These are phyloP conservation scores for Pterocles gutturalis DNA, from an alignment of 2,113 vertebrate genomes.

Conservation along the genomic window DNA sequence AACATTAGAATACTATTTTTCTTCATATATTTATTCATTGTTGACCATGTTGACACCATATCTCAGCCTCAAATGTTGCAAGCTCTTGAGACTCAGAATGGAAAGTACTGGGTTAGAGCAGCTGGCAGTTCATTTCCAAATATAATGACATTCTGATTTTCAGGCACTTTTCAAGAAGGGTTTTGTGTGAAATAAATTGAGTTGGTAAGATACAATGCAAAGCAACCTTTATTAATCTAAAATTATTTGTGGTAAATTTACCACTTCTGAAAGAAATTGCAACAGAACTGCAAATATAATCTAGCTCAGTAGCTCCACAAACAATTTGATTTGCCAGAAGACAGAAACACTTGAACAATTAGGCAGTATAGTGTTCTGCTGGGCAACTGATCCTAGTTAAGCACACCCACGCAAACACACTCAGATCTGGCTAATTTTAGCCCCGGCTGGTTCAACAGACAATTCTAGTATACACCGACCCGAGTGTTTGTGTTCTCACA, in stretches of 20 bases:
- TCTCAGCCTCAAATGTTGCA: neutral
- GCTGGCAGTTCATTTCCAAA: neutral
- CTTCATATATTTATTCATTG: constrained; percentile 27
- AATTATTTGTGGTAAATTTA: neutral
- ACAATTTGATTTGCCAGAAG: neutral
- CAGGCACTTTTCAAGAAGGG: neutral
- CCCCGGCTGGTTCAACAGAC: neutral
- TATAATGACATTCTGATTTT: neutral
- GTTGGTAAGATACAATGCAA: neutral
- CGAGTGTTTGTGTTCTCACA: rapidly evolving
- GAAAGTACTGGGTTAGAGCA: neutral
- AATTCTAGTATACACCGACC: neutral
- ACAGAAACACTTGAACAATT: neutral
- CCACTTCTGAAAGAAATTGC: neutral
- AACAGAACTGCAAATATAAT: neutral
- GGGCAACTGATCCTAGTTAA: neutral
- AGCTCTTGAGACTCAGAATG: neutral
- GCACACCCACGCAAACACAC: neutral
- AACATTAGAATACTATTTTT: constrained; percentile 3
- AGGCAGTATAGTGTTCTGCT: neutral
- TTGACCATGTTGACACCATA: neutral
- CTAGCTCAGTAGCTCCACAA: neutral
- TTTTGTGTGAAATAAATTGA: neutral
- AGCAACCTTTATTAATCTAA: neutral
- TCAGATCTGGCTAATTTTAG: neutral